These are phyloP conservation scores for Naso thynnoides DNA, from an alignment of 2,797 vertebrate species.

Conservation along the genomic window DNA sequence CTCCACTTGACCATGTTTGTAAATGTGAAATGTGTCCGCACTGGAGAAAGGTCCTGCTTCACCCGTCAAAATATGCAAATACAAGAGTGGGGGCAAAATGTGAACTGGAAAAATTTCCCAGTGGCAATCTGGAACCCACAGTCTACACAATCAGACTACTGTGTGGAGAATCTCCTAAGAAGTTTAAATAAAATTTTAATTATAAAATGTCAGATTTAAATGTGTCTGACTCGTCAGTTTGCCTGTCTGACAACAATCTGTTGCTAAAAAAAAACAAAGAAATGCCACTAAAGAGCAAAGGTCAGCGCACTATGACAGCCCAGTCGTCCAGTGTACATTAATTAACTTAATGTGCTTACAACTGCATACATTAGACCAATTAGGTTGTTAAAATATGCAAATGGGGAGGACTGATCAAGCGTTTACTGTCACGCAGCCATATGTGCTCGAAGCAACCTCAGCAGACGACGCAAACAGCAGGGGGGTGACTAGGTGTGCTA, in stretches of 20 bases:
- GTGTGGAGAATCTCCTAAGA: background rate
- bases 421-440: slow-evolving; percentile 55
- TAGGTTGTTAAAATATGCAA: slow-evolving; percentile 63
- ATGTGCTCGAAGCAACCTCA: slow-evolving; percentile 53
- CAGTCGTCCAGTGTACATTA: slow-evolving; percentile 22
- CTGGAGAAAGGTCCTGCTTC: too few relatives aligned
- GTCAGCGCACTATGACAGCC: slow-evolving; percentile 22
- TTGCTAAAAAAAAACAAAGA: background rate
- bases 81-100: too few relatives aligned
- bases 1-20: too few relatives aligned
- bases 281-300: slow-evolving; percentile 9
- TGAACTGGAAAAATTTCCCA: too few relatives aligned
- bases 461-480: slow-evolving; percentile 61
- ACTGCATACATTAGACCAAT: slow-evolving; percentile 56
- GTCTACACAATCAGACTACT: too few relatives aligned
- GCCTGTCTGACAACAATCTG: background rate
- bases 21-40: too few relatives aligned
- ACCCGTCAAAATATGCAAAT: too few relatives aligned
- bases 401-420: slow-evolving; percentile 46
- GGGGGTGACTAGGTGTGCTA: slow-evolving; percentile 34
- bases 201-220: background rate
- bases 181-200: background rate
- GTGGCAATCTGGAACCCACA: too few relatives aligned
- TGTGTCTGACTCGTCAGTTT: background rate
- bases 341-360: slow-evolving; percentile 62